phyloP scores from a whole-genome alignment of 2,888 invertebrate species.

The Plagodis pulveraria region DNA sequence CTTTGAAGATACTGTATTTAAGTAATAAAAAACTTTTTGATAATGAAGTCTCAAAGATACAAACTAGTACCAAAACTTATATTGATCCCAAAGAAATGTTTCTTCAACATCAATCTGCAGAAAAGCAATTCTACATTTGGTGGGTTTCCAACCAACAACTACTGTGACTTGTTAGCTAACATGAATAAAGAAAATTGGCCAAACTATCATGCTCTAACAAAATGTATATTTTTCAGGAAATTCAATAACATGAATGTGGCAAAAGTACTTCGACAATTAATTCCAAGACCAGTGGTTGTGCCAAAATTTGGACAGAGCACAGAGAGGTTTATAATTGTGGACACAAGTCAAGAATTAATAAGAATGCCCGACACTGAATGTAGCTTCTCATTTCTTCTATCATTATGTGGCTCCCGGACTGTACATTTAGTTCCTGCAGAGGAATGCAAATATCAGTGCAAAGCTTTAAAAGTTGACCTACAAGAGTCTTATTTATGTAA shows the following conservation, averaged over 20 bases:
- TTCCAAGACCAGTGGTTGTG: conserved; percentile 89
- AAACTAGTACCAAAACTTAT: conserved; percentile 65
- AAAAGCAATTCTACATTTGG: conserved; percentile 65
- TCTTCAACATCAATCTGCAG: conserved; percentile 44
- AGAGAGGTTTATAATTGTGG: conserved; percentile 92
- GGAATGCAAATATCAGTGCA: conserved; percentile 90
- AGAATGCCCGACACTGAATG: conserved; percentile 92
- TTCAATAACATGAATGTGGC: conserved; percentile 91
- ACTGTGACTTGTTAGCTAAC: too few species aligned
- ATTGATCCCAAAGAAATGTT: conserved; percentile 70
- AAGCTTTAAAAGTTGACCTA: conserved; percentile 88
- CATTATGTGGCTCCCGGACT: conserved; percentile 89
- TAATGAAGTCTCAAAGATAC: conserved; percentile 86
- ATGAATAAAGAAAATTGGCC: too few species aligned
- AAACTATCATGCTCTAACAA: neutral
- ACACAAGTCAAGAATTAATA: conserved; percentile 87
- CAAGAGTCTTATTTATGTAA: conserved; percentile 91
- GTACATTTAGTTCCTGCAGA: conserved; percentile 90
- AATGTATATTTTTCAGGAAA: conserved; percentile 83
- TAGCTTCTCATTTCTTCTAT: conserved; percentile 90
- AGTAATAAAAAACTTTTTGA: conserved; percentile 86
- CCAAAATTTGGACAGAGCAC: conserved; percentile 90
- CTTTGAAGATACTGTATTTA: conserved; percentile 84
- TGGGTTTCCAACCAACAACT: conserved; percentile 37
- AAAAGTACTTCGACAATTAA: conserved; percentile 88